These are phyloP conservation scores for Calypte anna DNA, from an alignment of 2,113 vertebrate species.

Conservation along the genomic window DNA sequence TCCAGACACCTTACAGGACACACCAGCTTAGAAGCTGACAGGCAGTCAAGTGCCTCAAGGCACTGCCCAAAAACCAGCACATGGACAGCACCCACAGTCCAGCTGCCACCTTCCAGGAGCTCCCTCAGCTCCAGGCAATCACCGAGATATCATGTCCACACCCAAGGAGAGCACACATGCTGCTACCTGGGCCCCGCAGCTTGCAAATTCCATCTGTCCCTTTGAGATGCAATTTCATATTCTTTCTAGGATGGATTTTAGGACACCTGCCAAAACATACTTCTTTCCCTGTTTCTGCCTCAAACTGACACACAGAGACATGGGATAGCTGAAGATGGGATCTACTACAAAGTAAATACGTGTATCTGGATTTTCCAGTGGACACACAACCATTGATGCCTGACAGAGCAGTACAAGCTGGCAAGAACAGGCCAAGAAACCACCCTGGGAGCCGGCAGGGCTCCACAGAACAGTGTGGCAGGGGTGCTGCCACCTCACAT, in stretches of 20 bases:
- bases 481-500: fast-evolving
- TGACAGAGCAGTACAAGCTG: background rate
- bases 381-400: background rate
- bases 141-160: fast-evolving
- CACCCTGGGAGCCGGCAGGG: background rate
- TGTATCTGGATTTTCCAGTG: background rate
- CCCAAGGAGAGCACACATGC: background rate
- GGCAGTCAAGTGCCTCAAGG: background rate
- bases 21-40: background rate
- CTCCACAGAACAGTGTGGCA: fast-evolving
- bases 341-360: background rate
- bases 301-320: background rate
- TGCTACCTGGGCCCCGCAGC: background rate
- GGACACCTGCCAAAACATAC: constrained; percentile 1
- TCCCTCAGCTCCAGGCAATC: background rate
- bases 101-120: background rate
- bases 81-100: fast-evolving
- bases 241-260: constrained; percentile 51
- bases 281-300: background rate
- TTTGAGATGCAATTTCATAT: background rate
- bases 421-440: background rate
- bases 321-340: background rate
- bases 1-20: background rate
- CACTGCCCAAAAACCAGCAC: background rate
- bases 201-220: background rate